Evolutionary conservation across 1,140 invertebrate species (phyloP), one percentile per base, ranked within the genome.

Genomic region (Globodera ellingtonae): DNA sequence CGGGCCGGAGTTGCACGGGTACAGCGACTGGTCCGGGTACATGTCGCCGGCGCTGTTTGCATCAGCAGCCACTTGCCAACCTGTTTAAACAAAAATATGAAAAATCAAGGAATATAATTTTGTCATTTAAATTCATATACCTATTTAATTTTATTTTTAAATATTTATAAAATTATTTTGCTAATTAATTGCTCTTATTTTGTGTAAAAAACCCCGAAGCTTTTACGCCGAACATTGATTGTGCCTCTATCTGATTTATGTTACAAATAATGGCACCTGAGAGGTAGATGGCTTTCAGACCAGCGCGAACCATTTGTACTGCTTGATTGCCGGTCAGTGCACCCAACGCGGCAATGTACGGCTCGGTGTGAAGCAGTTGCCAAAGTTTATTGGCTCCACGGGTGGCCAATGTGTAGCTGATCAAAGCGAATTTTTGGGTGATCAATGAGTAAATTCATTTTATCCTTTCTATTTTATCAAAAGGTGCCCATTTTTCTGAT

Each of bases 11-110:
- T 90, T 90, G 50, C 86, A 82, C 44, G 90, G 89, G 72, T 90
- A 90, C 18, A 90, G 84, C n/a, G 90, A 90, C 66, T 90, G 90
- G 78, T 90, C 90, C 0, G 90, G 90, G 71, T 90, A 90, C 89
- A 90, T 90, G 71, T 89, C 84, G 72, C 89, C 89, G 6, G 84
- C 82, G 62, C 81, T 80, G 78, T 90, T 90, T 6, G 84, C 86
- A 80, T 90, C 89, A 46, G 90, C 89, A 69, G 89, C 90, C 9
- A 90, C 90, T 86, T 90, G 90, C 90, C 90, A 90, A 46, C 89
- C 89, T 87, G 48, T 71, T 82, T 48, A 44, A 83, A 69, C 67
- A 67, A 8, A 15, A 83, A 10, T 79, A 50, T 56, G 15, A 10
- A 83, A 78, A 82, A 50, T 56, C 3, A 35, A 78, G 79, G 44